phyloP scores from a whole-genome alignment of 2,888 invertebrate species.

The Tineola bisselliella region DNA sequence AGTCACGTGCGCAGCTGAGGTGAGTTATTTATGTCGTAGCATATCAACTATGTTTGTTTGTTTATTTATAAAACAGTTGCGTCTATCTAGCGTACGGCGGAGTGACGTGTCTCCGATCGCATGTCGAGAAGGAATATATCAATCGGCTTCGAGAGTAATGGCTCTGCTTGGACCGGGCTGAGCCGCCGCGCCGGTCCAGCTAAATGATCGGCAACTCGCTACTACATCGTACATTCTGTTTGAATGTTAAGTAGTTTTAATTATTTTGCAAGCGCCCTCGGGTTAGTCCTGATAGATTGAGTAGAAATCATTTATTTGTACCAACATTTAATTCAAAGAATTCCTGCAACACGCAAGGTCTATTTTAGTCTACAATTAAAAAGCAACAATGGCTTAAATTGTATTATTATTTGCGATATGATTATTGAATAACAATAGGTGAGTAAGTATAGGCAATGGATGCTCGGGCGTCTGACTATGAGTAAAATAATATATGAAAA shows the following conservation, averaged over 20 bases:
- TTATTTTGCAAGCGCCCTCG: slow-evolving; percentile 52
- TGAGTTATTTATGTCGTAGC: slow-evolving; percentile 39
- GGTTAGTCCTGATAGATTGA: slow-evolving; percentile 19
- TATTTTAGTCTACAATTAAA: not conserved
- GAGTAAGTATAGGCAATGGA: not conserved
- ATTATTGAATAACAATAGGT: not conserved
- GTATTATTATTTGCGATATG: not conserved
- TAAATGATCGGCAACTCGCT: slow-evolving; percentile 2
- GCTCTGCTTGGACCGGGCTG: slow-evolving; percentile 19
- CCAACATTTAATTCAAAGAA: not conserved
- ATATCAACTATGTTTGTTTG: slow-evolving; percentile 21
- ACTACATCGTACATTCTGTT: slow-evolving; percentile 38
- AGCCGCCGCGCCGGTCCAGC: not conserved
- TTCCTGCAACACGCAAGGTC: not conserved
- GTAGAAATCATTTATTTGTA: slow-evolving; percentile 2
- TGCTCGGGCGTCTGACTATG: not conserved
- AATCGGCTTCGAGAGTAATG: slow-evolving; percentile 54
- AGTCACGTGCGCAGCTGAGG: slow-evolving; percentile 33
- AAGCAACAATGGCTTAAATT: not conserved
- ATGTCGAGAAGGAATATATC: slow-evolving; percentile 61
- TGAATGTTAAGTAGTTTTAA: slow-evolving; percentile 66
- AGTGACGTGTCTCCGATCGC: slow-evolving; percentile 63
- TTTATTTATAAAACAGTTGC: slow-evolving; percentile 26
- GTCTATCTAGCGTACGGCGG: slow-evolving; percentile 17
- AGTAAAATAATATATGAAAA: slow-evolving; percentile 9